Percentiles rank a stretch among this genome's conserved stretches.
Evolutionary conservation across 2,888 invertebrate species (phyloP).

Genomic region (Temnothorax unifasciatus): DNA sequence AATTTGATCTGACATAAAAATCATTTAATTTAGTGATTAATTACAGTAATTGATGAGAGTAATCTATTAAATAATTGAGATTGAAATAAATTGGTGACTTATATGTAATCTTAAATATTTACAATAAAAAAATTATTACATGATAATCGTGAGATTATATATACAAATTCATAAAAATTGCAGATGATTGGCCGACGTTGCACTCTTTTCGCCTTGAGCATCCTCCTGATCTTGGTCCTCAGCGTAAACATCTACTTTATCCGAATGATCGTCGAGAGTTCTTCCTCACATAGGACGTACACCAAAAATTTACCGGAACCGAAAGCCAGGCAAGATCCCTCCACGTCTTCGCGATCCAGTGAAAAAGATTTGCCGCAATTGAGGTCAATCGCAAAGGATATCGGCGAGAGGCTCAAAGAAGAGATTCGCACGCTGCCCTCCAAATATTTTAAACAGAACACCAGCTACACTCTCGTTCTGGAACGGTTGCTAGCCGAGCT

Average conservation of each 20-base stretch:
- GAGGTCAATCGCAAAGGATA: constrained; percentile 63
- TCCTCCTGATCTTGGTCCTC: constrained; percentile 83
- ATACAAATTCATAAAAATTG: constrained; percentile 51
- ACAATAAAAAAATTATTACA: not conserved
- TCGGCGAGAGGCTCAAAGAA: constrained; percentile 77
- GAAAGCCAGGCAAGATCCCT: constrained; percentile 70
- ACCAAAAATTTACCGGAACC: constrained; percentile 72
- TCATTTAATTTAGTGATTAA: not conserved
- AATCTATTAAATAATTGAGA: not conserved
- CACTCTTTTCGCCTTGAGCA: constrained; percentile 82
- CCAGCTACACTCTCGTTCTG: constrained; percentile 77
- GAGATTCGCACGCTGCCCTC: constrained; percentile 79
- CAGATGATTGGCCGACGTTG: constrained; percentile 85
- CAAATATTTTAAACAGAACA: constrained; percentile 81
- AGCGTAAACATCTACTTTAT: constrained; percentile 84
- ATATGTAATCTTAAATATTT: not conserved
- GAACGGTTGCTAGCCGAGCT: constrained; percentile 79
- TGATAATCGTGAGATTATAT: not conserved
- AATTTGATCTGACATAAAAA: not conserved
- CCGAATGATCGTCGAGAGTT: constrained; percentile 84
- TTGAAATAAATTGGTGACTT: not conserved
- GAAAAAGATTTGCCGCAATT: constrained; percentile 65
- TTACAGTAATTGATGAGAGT: not conserved
- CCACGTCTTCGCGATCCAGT: constrained; percentile 31
- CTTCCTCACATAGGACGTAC: constrained; percentile 75